Conservation (phyloP, 2,888 invertebrate species). For the Leptopilina myrica region DNA sequence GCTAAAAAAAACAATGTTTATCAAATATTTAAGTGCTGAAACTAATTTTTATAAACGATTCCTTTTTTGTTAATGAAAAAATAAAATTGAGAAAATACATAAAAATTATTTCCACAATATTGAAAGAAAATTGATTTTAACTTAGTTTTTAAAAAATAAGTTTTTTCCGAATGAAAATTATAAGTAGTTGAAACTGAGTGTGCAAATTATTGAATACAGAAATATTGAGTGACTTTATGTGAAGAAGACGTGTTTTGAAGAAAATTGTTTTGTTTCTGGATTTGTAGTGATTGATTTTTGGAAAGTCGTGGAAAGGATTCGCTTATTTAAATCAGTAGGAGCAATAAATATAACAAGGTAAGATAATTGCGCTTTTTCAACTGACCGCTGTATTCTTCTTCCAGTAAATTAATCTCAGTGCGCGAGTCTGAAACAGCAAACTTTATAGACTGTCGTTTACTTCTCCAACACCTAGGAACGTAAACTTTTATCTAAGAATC, state of each 20-base stretch:
- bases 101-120: no score
- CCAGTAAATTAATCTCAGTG: conserved; percentile 8
- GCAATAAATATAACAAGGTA: conserved; percentile 31
- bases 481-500: conserved; percentile 2
- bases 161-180: no score
- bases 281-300: conserved; percentile 3
- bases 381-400: conserved; percentile 19
- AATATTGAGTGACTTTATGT: background rate
- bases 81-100: no score
- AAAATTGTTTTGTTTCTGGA: background rate
- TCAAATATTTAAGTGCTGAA: no score
- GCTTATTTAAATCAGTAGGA: background rate
- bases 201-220: background rate
- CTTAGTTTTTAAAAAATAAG: no score
- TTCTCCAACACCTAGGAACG: background rate
- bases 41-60: no score
- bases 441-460: conserved; percentile 10
- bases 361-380: conserved; percentile 13
- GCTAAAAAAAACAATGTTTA: no score
- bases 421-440: background rate
- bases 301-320: background rate
- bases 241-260: background rate
- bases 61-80: no score
- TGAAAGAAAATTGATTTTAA: no score
- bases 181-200: no score